phyloP scores from a whole-genome alignment of 2,797 vertebrate genomes.

The Fistularia tabacaria region DNA sequence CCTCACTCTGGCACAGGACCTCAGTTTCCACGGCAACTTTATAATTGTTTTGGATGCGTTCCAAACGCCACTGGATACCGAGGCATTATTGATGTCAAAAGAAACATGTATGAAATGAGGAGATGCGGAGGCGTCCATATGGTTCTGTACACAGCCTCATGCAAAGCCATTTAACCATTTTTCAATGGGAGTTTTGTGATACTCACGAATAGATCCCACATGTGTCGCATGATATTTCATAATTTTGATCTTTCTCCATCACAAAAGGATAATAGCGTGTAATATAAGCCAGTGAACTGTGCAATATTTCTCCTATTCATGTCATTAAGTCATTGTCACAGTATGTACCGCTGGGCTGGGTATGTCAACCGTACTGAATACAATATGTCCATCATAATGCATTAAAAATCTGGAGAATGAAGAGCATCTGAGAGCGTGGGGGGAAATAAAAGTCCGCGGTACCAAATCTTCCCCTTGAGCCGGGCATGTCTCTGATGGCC shows the following conservation, averaged over 20 bases:
- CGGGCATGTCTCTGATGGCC: slow-evolving; percentile 20
- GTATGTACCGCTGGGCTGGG: slow-evolving; percentile 48
- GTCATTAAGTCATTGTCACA: slow-evolving; percentile 69
- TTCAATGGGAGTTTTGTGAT: slow-evolving; percentile 71
- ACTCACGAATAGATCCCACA: slow-evolving; percentile 68
- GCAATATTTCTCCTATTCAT: slow-evolving; percentile 61
- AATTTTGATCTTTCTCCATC: slow-evolving; percentile 64
- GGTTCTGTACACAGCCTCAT: slow-evolving; percentile 73
- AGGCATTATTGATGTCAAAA: slow-evolving; percentile 83
- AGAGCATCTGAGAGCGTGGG: slow-evolving; percentile 23
- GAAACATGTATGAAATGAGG: slow-evolving; percentile 82
- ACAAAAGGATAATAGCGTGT: slow-evolving; percentile 67
- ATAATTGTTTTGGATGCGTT: slow-evolving; percentile 94
- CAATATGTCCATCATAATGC: slow-evolving; percentile 49
- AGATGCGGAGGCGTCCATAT: slow-evolving; percentile 79
- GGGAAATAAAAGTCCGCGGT: slow-evolving; percentile 21
- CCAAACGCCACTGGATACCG: slow-evolving; percentile 81
- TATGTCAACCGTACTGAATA: slow-evolving; percentile 52
- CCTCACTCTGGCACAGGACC: slow-evolving; percentile 87
- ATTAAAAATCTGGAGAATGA: slow-evolving; percentile 32
- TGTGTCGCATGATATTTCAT: slow-evolving; percentile 70
- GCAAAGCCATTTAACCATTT: slow-evolving; percentile 68
- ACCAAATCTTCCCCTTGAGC: slow-evolving; percentile 13
- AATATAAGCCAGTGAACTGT: slow-evolving; percentile 57
- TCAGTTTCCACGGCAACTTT: slow-evolving; percentile 95